Evolutionary conservation across 2,797 vertebrate species (phyloP).

Genomic region (Malurus leucopterus): DNA sequence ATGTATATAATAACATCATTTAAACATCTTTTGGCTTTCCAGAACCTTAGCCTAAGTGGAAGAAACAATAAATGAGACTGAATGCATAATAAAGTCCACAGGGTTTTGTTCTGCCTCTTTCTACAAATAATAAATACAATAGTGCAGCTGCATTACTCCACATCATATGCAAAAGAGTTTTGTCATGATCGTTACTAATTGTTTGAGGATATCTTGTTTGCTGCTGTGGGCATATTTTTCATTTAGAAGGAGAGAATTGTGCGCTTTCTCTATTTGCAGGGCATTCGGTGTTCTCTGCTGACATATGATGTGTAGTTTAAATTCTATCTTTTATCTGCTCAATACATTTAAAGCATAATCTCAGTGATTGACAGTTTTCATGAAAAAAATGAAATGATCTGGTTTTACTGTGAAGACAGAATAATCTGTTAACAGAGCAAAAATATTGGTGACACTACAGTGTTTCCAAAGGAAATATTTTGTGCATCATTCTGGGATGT

Average conservation of each 20-base stretch:
- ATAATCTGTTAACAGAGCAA: slow-evolving; percentile 68
- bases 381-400: slow-evolving; percentile 43
- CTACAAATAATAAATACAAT: background rate
- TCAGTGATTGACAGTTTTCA: slow-evolving; percentile 68
- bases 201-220: background rate
- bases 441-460: slow-evolving; percentile 61
- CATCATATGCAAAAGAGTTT: background rate
- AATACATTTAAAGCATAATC: slow-evolving; percentile 67
- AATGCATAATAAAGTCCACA: background rate
- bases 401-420: slow-evolving; percentile 61
- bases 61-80: background rate
- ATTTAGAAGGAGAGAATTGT: slow-evolving; percentile 14
- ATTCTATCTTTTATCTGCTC: slow-evolving; percentile 65
- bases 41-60: background rate
- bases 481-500: slow-evolving; percentile 60
- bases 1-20: background rate
- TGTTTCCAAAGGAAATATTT: slow-evolving; percentile 71
- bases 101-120: background rate
- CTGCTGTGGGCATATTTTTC: slow-evolving; percentile 31
- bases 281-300: slow-evolving; percentile 52
- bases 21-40: background rate
- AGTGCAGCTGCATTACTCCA: background rate
- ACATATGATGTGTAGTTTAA: slow-evolving; percentile 62
- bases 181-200: slow-evolving; percentile 43
- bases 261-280: slow-evolving; percentile 33